Percentiles rank a stretch among this genome's conserved stretches.
phyloP scores from a whole-genome alignment of 1,140 invertebrate genomes.

The Schlechtendalia chinensis region DNA sequence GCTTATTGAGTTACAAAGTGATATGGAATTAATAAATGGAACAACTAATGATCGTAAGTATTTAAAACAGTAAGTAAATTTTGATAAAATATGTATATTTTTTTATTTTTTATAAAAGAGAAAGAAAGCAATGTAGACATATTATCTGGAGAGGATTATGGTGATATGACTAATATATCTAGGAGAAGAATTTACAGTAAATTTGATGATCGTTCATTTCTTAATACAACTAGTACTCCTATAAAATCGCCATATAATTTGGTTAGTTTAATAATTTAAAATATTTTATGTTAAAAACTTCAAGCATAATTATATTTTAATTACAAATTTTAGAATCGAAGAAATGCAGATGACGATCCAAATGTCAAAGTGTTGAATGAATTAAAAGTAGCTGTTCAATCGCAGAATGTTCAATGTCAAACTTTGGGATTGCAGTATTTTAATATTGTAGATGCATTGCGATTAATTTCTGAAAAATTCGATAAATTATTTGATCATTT shows the following conservation, averaged over 20 bases:
- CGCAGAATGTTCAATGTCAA: slow-evolving; percentile 43
- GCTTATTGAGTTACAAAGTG: slow-evolving; percentile 9
- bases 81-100: no score
- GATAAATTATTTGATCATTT: slow-evolving; percentile 39
- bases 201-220: slow-evolving; percentile 9
- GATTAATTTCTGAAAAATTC: slow-evolving; percentile 8
- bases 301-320: neutral
- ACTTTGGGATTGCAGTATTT: slow-evolving; percentile 45
- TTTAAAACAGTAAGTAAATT: neutral
- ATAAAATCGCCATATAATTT: neutral
- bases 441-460: slow-evolving; percentile 25
- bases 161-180: neutral
- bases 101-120: neutral
- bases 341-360: neutral
- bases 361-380: slow-evolving; percentile 22
- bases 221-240: slow-evolving; percentile 38
- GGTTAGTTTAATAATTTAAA: neutral
- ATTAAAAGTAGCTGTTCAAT: slow-evolving; percentile 37
- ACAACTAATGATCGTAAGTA: slow-evolving; percentile 6
- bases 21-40: slow-evolving; percentile 31
- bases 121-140: neutral
- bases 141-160: slow-evolving; percentile 14
- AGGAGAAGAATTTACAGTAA: neutral
- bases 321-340: slow-evolving; percentile 1
- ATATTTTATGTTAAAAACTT: neutral